Evolutionary conservation across 2,113 vertebrate genomes (phyloP), one percentile per base, ranked within the genome.

Genomic region (Pteropus alecto): DNA sequence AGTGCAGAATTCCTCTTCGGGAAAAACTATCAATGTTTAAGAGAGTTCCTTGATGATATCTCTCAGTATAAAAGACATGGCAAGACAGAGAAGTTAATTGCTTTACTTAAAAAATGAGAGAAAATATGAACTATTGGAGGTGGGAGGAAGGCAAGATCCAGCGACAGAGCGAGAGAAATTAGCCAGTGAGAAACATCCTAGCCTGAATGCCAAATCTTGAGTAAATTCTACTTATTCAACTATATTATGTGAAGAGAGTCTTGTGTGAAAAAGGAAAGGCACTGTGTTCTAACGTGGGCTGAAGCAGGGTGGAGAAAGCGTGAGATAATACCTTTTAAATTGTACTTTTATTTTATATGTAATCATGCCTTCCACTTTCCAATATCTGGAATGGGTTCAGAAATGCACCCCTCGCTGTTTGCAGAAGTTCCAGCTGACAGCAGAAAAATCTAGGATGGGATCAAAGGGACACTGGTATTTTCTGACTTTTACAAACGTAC

Each of bases 401-500:
- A 77, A 60, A 28, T 11, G 38, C 46, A 26, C 10, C 26, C 79
- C 41, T 63, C 58, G 11, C 28, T 18, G 6, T 67, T 41, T 15
- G 22, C 9, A 7, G 19, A 38, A 46, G 67, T 33, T n/a, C 60
- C 35, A 76, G 15, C 16, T 22, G 38, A 38, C 7, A 22, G 81
- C 65, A 71, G 82, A 70, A 63, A 63, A 61, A 28, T 48, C 28
- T 7, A 63, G 67, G 33, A 28, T 71, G 35, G 6, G 24, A 19
- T 74, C 33, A 81, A 56, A 35, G 54, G 70, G 35, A 82, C 43
- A n/a, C n/a, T 28, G 33, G 28, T 26, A 35, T 92, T 81, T 89
- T 86, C 54, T 63, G 95, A 88, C 90, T 87, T 89, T 74, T 38
- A 87, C 81, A 87, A 60, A 95, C 30, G 81, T 77, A 38, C 35